These are phyloP conservation scores for Ptiloglossa arizonensis DNA, from an alignment of 1,140 invertebrate genomes.

Conservation along the genomic window DNA sequence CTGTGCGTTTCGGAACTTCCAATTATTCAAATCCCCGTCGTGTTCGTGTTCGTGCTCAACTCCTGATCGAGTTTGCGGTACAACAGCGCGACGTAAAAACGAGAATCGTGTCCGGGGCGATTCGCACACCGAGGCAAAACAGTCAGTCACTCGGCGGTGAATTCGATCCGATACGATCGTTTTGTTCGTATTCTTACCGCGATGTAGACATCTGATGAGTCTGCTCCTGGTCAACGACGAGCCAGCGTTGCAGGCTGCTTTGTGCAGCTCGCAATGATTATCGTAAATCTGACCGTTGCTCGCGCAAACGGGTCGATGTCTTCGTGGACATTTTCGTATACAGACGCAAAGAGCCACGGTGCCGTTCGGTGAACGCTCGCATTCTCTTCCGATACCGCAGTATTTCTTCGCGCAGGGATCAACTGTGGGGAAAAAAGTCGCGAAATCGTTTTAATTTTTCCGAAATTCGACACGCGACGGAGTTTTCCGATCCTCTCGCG, in stretches of 20 bases:
- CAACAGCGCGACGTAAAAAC: too few species aligned
- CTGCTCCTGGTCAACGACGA: slow-evolving; percentile 83
- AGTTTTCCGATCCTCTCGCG: too few species aligned
- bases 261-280: slow-evolving; percentile 90
- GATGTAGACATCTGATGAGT: slow-evolving; percentile 80
- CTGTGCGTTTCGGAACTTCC: too few species aligned
- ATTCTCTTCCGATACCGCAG: slow-evolving; percentile 87
- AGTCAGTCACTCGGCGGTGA: too few species aligned
- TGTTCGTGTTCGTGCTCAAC: too few species aligned
- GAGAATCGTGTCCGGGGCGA: too few species aligned
- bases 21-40: too few species aligned
- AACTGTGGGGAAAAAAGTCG: slow-evolving; percentile 26
- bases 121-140: too few species aligned
- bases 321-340: slow-evolving; percentile 82
- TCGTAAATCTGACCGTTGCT: slow-evolving; percentile 88
- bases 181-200: slow-evolving; percentile 68
- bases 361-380: slow-evolving; percentile 81
- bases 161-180: too few species aligned
- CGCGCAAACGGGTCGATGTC: slow-evolving; percentile 87
- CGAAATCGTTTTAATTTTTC: too few species aligned
- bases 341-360: slow-evolving; percentile 85
- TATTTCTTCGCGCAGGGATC: slow-evolving; percentile 85
- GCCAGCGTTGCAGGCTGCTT: slow-evolving; percentile 85
- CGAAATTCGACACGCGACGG: too few species aligned
- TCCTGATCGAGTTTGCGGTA: too few species aligned